Evolutionary conservation across 2,888 invertebrate species (phyloP).

Genomic region (Metacarcinus magister): DNA sequence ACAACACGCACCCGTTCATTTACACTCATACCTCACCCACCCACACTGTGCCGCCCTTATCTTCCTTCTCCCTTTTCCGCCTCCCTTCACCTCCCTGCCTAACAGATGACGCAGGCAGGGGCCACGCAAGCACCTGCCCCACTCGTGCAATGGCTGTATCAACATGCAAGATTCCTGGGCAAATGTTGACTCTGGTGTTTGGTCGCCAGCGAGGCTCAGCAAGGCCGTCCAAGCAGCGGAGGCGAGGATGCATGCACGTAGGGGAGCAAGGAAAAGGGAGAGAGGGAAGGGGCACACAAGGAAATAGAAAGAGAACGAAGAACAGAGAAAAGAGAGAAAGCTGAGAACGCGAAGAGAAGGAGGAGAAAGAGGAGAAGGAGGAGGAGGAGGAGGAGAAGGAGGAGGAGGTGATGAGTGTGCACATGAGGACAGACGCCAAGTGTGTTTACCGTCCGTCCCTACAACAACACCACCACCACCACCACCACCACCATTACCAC

Average conservation of each 20-base stretch:
- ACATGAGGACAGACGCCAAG: slow-evolving; percentile 34
- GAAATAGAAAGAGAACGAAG: neutral
- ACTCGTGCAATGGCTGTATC: slow-evolving; percentile 66
- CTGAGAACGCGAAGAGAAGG: neutral
- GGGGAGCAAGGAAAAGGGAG: neutral
- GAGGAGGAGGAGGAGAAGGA: neutral
- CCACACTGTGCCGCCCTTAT: neutral
- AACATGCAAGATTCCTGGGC: slow-evolving; percentile 66
- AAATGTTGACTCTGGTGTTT: slow-evolving; percentile 61
- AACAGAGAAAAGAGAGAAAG: neutral
- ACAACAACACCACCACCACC: neutral
- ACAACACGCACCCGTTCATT: slow-evolving; percentile 40
- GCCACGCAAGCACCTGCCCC: slow-evolving; percentile 35
- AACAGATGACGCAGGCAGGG: slow-evolving; percentile 51
- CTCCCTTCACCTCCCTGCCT: neutral
- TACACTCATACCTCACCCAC: neutral
- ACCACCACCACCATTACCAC: neutral
- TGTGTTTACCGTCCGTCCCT: slow-evolving; percentile 17
- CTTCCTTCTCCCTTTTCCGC: slow-evolving; percentile 32
- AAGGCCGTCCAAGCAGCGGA: neutral
- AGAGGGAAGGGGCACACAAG: neutral
- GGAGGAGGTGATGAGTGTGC: neutral
- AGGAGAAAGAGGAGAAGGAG: neutral
- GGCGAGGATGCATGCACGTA: slow-evolving; percentile 21
- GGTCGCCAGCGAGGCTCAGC: slow-evolving; percentile 3